These are phyloP conservation scores for Alaudala cheleensis DNA, from an alignment of 2,113 vertebrate genomes.

Conservation along the genomic window DNA sequence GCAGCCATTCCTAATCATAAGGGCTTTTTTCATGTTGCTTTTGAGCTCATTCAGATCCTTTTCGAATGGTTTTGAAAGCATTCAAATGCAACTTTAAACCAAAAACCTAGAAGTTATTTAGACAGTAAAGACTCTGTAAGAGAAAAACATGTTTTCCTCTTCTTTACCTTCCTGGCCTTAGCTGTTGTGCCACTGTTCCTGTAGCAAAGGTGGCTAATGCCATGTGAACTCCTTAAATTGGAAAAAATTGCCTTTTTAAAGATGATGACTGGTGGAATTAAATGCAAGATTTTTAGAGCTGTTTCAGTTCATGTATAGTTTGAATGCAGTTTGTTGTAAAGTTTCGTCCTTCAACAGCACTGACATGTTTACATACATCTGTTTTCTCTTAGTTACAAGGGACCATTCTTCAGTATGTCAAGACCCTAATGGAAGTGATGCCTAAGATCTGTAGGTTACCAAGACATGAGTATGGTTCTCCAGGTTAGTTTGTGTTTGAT, in stretches of 20 bases:
- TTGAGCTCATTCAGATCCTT: not conserved
- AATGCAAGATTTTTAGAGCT: not conserved
- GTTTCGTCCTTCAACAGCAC: not conserved
- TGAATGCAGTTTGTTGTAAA: not conserved
- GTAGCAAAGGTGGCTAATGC: not conserved
- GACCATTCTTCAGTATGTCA: constrained; percentile 89
- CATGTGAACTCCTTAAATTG: not conserved
- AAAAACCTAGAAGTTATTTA: not conserved
- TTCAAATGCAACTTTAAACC: not conserved
- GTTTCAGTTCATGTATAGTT: not conserved
- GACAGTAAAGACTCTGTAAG: not conserved
- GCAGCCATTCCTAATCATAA: not conserved
- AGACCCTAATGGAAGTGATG: constrained; percentile 91
- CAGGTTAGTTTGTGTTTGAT: constrained; percentile 73
- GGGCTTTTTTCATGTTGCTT: not conserved
- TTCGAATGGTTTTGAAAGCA: not conserved
- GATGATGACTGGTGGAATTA: not conserved
- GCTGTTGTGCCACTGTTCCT: not conserved
- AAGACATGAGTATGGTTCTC: constrained; percentile 88
- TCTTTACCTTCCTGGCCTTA: not conserved
- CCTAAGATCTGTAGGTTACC: constrained; percentile 89
- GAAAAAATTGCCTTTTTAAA: not conserved
- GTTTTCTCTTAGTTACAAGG: constrained; percentile 81
- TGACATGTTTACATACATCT: not conserved
- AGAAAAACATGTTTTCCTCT: not conserved